phyloP scores from a whole-genome alignment of 1,140 invertebrate genomes.

The Hylaeus volcanicus region DNA sequence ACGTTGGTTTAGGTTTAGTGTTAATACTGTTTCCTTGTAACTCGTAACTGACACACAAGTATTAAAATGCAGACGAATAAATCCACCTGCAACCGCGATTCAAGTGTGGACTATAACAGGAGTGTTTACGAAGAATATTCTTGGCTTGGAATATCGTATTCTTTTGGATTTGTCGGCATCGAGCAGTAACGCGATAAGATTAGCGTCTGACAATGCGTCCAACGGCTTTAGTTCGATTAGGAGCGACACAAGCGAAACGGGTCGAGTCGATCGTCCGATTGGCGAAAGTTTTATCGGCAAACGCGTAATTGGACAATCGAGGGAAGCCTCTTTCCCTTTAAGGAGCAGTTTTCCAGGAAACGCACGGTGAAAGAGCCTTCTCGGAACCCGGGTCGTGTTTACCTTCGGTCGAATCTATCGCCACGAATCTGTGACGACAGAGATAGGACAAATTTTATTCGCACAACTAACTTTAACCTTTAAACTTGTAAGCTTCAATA shows the following conservation, averaged over 20 bases:
- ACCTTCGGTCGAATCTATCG: conserved; percentile 43
- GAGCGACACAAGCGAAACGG: conserved; percentile 1
- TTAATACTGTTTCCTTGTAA: too few species aligned
- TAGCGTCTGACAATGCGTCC: conserved; percentile 5
- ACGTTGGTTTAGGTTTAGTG: too few species aligned
- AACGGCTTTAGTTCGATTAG: conserved; percentile 1
- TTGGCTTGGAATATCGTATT: background rate
- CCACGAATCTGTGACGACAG: background rate
- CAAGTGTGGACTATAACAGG: too few species aligned
- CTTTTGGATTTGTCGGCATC: background rate
- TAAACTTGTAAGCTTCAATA: too few species aligned
- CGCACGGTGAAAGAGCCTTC: conserved; percentile 48
- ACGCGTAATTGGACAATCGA: conserved; percentile 45
- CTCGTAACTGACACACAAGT: too few species aligned
- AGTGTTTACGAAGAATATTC: too few species aligned
- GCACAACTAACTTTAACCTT: too few species aligned
- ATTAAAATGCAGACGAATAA: background rate
- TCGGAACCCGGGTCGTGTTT: conserved; percentile 41
- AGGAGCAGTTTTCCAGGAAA: conserved; percentile 40
- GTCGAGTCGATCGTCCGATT: background rate
- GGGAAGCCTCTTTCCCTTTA: conserved; percentile 48
- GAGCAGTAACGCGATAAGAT: conserved; percentile 5
- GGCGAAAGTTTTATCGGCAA: conserved; percentile 52
- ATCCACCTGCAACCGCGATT: too few species aligned
- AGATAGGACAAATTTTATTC: too few species aligned